phyloP scores from a whole-genome alignment of 2,888 invertebrate species.

The Camponotus fellah region DNA sequence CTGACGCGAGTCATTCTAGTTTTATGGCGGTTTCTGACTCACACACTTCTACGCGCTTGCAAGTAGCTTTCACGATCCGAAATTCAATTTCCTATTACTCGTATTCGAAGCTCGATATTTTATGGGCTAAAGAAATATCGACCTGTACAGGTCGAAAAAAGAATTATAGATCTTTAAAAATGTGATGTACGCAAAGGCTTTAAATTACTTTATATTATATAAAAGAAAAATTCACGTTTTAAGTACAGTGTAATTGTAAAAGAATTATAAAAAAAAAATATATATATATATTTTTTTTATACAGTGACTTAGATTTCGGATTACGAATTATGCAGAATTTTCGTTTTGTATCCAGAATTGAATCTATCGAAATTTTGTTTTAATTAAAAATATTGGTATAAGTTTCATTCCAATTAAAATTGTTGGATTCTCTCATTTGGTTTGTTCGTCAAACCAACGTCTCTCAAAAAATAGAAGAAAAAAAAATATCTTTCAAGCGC shows the following conservation, averaged over 20 bases:
- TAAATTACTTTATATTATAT: constrained; percentile 21
- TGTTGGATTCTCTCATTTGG: background rate
- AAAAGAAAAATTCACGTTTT: constrained; percentile 5
- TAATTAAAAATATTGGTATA: constrained; percentile 25
- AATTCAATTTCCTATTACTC: constrained; percentile 50
- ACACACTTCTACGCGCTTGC: constrained; percentile 18
- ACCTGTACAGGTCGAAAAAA: background rate
- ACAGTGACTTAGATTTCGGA: background rate
- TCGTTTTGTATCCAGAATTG: background rate
- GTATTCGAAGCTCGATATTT: constrained; percentile 20
- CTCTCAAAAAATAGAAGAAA: constrained; percentile 15
- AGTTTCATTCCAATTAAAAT: constrained; percentile 44
- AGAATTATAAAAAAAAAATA: background rate
- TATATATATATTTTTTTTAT: background rate
- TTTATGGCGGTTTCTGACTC: constrained; percentile 58
- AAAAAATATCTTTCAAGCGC: constrained; percentile 9
- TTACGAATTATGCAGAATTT: background rate
- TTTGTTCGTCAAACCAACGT: background rate
- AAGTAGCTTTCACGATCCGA: constrained; percentile 42
- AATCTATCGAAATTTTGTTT: background rate
- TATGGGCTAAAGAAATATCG: constrained; percentile 20
- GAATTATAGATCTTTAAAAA: constrained; percentile 18
- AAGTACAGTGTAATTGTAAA: background rate
- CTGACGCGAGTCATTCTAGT: constrained; percentile 53
- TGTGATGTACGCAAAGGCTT: background rate